Percentiles rank a stretch among this genome's conserved stretches.
Evolutionary conservation across 1,140 invertebrate species (phyloP).

Genomic region (Lepidurus couesii): DNA sequence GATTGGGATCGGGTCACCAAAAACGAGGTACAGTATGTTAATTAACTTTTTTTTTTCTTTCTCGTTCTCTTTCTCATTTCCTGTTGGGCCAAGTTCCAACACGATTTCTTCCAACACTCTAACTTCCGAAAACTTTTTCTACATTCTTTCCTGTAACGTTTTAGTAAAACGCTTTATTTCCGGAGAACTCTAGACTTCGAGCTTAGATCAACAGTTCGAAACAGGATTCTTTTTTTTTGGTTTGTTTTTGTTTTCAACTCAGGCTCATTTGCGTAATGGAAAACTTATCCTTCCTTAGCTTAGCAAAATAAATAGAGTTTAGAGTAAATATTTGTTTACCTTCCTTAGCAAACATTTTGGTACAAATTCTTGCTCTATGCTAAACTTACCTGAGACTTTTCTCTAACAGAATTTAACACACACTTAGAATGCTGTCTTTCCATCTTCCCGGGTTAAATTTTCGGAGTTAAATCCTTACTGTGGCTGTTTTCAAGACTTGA

Average conservation of each 20-base stretch:
- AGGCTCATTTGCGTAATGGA: neutral
- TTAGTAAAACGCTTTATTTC: neutral
- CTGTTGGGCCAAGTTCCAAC: neutral
- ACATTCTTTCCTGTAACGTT: neutral
- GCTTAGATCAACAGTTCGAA: neutral
- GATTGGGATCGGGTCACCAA: constrained; percentile 97
- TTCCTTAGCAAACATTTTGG: no score
- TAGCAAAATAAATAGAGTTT: neutral
- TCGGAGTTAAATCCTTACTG: no score
- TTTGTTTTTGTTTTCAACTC: neutral
- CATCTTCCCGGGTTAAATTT: no score
- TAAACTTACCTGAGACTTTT: no score
- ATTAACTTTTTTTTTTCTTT: neutral
- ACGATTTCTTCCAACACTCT: neutral
- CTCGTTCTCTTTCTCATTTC: neutral
- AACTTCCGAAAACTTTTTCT: neutral
- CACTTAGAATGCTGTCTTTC: no score
- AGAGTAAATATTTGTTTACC: neutral
- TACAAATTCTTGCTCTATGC: no score
- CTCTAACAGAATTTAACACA: no score
- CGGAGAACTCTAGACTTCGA: neutral
- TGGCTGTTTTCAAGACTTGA: no score
- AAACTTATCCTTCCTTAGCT: neutral
- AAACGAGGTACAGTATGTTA: constrained; percentile 68
- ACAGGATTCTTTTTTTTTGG: neutral